phyloP scores from a whole-genome alignment of 2,797 vertebrate species.

The Crocodylus rhombifer region DNA sequence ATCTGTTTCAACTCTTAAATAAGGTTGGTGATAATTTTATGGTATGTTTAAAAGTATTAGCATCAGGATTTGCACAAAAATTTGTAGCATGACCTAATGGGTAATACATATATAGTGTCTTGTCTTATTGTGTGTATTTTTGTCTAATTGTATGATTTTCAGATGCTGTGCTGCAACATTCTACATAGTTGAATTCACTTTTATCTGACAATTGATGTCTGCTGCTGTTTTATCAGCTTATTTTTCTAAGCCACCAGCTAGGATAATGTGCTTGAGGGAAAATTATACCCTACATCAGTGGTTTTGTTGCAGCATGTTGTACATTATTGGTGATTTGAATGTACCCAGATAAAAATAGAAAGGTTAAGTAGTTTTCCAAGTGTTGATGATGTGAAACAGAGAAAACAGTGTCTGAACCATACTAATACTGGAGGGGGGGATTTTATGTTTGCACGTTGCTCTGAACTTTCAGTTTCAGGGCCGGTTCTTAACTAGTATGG shows the following conservation, averaged over 20 bases:
- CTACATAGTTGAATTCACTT: slow-evolving; percentile 47
- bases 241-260: slow-evolving; percentile 73
- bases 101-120: not conserved
- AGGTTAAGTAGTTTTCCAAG: slow-evolving; percentile 76
- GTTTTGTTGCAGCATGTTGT: slow-evolving; percentile 74
- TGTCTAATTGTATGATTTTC: slow-evolving; percentile 67
- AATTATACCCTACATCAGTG: slow-evolving; percentile 78
- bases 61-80: slow-evolving; percentile 6
- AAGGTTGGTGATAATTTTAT: slow-evolving; percentile 51
- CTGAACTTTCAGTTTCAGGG: not conserved
- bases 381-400: slow-evolving; percentile 66
- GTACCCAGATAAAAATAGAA: slow-evolving; percentile 76
- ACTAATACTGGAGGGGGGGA: not conserved
- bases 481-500: not conserved
- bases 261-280: slow-evolving; percentile 77
- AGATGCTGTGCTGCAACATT: slow-evolving; percentile 53
- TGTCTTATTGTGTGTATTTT: slow-evolving; percentile 32
- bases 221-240: slow-evolving; percentile 74
- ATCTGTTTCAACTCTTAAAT: slow-evolving; percentile 64
- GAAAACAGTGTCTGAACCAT: slow-evolving; percentile 25
- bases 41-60: slow-evolving; percentile 6
- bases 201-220: slow-evolving; percentile 69
- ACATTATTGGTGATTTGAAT: slow-evolving; percentile 75
- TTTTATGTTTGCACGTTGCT: not conserved
- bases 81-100: slow-evolving; percentile 30